phyloP scores from a whole-genome alignment of 2,888 invertebrate species.

The Catotricha subobsoleta region DNA sequence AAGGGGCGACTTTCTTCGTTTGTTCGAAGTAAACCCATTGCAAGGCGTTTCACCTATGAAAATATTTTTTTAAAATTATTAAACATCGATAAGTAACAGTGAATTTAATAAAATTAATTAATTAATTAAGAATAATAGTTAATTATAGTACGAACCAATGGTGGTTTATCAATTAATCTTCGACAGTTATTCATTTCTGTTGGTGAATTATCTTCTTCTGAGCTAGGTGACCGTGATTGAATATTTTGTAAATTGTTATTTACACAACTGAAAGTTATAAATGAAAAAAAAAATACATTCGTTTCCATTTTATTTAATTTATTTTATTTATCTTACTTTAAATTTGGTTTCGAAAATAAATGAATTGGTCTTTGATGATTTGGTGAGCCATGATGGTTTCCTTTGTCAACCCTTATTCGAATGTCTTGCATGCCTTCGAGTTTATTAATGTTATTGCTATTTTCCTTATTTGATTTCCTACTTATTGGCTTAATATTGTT shows the following conservation, averaged over 20 bases:
- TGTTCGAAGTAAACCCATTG: conserved; percentile 52
- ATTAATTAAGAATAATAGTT: background rate
- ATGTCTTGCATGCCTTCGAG: conserved; percentile 25
- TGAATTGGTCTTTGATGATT: conserved; percentile 21
- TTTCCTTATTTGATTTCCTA: background rate
- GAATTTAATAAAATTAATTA: background rate
- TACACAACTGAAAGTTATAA: conserved; percentile 20
- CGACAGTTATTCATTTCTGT: conserved; percentile 75
- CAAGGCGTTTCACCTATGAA: conserved; percentile 46
- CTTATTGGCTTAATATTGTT: conserved; percentile 1
- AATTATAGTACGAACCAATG: conserved; percentile 33
- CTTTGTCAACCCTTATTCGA: conserved; percentile 24
- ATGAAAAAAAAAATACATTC: background rate
- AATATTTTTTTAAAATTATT: background rate
- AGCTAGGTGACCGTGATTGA: conserved; percentile 35
- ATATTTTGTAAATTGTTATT: conserved; percentile 21
- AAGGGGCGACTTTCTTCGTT: conserved; percentile 59
- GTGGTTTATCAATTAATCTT: conserved; percentile 62
- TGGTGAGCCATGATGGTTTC: conserved; percentile 14
- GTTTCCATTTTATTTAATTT: background rate
- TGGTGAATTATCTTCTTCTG: conserved; percentile 75
- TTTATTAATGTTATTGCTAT: conserved; percentile 9
- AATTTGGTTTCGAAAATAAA: conserved; percentile 23
- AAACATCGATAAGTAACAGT: background rate
- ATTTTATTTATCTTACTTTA: conserved; percentile 19